Base-by-base conservation (phyloP, 2,888 invertebrate genomes). In the Andrena hattorfiana region DNA sequence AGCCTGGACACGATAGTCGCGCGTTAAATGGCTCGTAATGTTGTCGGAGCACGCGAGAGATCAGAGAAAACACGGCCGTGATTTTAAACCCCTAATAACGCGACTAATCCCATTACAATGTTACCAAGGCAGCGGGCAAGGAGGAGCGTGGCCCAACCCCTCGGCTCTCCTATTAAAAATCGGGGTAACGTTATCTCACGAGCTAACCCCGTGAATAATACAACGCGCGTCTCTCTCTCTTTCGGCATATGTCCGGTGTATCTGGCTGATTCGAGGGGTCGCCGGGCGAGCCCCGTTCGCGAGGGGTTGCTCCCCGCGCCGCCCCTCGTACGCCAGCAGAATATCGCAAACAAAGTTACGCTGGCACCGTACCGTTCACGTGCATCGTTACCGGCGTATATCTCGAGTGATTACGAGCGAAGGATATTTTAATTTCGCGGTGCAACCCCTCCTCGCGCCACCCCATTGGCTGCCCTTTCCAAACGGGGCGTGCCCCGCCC, bases 131-230 rank as follows among this genome's bases (percentile, higher is more conserved):
- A 77, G 56, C 51, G 63, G 42, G 54, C 67, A 66, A 59, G 63
- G 82, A 77, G 81, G 75, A 85, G 76, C 79, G 79, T 85, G 71
- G 69, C 51, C 85, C 35, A 49, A 81, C 81, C 86, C 54, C 84
- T 84, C 74, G 69, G 79, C 72, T 81, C 73, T 79, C 87, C 83
- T 90, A 93, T 93, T 91, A 91, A 93, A 92, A 93, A 93, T 91
- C 91, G 90, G 90, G 89, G 91, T 90, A 91, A 91, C 89, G 90
- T 91, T 93, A 92, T 93, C 92, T 91, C 87, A 85, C 75, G 74
- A 80, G 77, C 26, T 42, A 76, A 68, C 85, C 80, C 83, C 86
- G 84, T 92, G 92, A 92, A 92, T 92, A 92, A 91, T 91, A 89
- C 88, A 92, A 91, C 85, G 83, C 84, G 84, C 87, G 85, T 87